Conservation (phyloP, 2,113 vertebrate species). For the Casuarius casuarius region DNA sequence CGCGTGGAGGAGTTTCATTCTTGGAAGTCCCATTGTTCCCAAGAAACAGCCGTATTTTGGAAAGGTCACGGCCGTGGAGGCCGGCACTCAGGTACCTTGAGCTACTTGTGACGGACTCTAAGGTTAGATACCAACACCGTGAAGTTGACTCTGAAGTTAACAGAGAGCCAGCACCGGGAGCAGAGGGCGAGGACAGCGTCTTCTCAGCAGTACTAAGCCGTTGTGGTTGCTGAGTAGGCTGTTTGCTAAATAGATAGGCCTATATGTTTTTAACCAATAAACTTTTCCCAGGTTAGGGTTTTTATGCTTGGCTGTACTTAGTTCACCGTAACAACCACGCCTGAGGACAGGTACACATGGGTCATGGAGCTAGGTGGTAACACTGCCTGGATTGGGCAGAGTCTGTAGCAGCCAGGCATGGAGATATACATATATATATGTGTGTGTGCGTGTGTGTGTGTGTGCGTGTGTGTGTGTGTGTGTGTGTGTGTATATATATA, state of each 20-base stretch:
- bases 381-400: rapidly evolving
- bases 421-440: too few relatives aligned
- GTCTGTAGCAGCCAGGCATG: background rate
- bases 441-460: too few relatives aligned
- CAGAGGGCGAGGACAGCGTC: background rate
- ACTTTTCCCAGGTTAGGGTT: background rate
- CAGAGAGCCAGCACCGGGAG: rapidly evolving
- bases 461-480: too few relatives aligned
- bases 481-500: too few relatives aligned
- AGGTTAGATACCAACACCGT: background rate
- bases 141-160: background rate
- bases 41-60: background rate
- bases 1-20: background rate
- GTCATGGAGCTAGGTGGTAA: background rate
- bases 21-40: background rate
- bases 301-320: background rate
- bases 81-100: background rate
- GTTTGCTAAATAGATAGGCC: background rate
- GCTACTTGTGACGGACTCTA: background rate
- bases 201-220: background rate
- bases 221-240: background rate
- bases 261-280: background rate
- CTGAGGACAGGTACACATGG: background rate
- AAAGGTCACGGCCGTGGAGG: background rate
- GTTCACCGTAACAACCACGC: background rate